Evolutionary conservation across 2,888 invertebrate genomes (phyloP), one percentile per base, ranked within the genome.

Genomic region (Muschampia plurimacula): DNA sequence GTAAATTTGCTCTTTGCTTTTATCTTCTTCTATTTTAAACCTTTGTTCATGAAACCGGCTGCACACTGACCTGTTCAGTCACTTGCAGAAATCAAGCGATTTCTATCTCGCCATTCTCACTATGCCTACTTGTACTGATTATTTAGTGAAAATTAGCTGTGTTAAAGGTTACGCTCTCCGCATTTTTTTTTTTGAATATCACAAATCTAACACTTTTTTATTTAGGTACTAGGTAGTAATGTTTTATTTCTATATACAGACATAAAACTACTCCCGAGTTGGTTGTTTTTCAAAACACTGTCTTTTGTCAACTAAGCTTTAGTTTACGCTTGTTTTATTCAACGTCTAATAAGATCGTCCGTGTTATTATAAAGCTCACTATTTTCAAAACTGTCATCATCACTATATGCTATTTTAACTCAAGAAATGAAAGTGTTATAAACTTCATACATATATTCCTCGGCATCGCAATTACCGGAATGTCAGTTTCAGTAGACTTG

Each of bases 401-500:
- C n/a, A n/a, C 5, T 10, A n/a, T 36, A n/a, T 13, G 1, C 7
- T 60, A 60, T 36, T 60, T 10, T 28, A 22, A 60, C 36, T 6
- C n/a, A 9, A 13, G 9, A 6, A 36, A 32, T 13, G 32, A 59
- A 65, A 32, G 49, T 13, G 22, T 44, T 44, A 59, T 59, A 65
- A 65, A 13, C 36, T 32, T 44, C 49, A 39, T 36, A 28, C 28
- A 41, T 52, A 69, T 64, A 57, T n/a, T 49, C 32, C 15, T 49
- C 64, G 57, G 9, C 41, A 32, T 71, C 59, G 59, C 60, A 66
- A 71, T 71, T 66, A 66, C 66, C 60, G 22, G 46, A 60, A 68
- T 68, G 60, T 71, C 71, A 60, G 66, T 71, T 67, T 62, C 71
- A 67, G 64, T 64, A 63, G 71, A 59, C 66, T 60, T 60, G 68